These are phyloP conservation scores for Cataglyphis altisquamis DNA, from an alignment of 2,888 invertebrate genomes.

Conservation along the genomic window DNA sequence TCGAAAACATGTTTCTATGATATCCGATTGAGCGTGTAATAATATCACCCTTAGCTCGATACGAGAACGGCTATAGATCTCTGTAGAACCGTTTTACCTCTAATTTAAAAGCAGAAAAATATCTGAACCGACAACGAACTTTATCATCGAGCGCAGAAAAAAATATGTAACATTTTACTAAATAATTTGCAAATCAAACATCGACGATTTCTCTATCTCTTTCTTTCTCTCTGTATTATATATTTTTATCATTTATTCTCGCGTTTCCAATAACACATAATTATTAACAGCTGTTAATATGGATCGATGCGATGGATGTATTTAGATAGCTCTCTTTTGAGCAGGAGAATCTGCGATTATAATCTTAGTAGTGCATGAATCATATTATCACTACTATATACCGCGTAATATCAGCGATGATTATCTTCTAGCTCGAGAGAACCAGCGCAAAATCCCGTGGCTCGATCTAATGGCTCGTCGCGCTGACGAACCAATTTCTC, in stretches of 20 bases:
- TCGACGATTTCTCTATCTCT: neutral
- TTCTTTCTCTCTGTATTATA: neutral
- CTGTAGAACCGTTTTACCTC: constrained; percentile 17
- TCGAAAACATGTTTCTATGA: constrained; percentile 16
- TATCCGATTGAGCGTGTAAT: constrained; percentile 42
- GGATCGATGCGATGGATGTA: constrained; percentile 15
- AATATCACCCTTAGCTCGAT: constrained; percentile 12
- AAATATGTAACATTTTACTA: constrained; percentile 9
- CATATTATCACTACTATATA: constrained; percentile 47
- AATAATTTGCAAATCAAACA: constrained; percentile 9
- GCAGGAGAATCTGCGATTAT: constrained; percentile 25
- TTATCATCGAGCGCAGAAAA: neutral
- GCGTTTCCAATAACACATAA: neutral
- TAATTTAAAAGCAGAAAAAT: constrained; percentile 22
- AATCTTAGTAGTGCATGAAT: constrained; percentile 43
- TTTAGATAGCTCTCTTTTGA: constrained; percentile 2
- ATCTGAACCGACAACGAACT: neutral
- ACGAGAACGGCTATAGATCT: neutral
- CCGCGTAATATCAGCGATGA: constrained; percentile 47
- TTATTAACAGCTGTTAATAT: constrained; percentile 11
- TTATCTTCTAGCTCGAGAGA: constrained; percentile 22
- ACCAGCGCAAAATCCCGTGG: constrained; percentile 30
- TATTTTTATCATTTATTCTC: neutral
- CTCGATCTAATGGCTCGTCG: constrained; percentile 41
- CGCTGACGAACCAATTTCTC: constrained; percentile 64